A percentile compares a stretch with the other conserved stretches of the same genome.
Conservation (phyloP, 2,113 vertebrate species). For the Sminthopsis crassicaudata region DNA sequence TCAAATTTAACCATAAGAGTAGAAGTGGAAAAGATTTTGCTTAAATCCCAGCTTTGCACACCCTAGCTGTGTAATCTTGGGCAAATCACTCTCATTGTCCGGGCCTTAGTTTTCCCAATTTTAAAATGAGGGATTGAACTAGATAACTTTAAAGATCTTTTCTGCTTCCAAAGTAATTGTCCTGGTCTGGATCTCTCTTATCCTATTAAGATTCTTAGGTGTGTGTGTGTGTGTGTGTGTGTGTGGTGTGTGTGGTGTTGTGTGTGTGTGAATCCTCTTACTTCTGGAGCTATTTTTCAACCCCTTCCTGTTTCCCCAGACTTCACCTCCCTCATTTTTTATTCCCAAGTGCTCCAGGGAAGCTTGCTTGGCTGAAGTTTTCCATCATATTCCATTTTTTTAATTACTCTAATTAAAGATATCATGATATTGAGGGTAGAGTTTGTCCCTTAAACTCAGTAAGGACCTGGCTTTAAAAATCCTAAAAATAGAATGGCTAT, state of each 20-base stretch:
- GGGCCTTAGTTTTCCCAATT: background rate
- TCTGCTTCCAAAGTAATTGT: background rate
- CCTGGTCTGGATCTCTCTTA: background rate
- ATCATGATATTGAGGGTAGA: background rate
- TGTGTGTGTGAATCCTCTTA: background rate
- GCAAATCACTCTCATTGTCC: too few relatives aligned
- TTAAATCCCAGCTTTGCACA: too few relatives aligned
- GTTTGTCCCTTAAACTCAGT: background rate
- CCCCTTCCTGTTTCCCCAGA: background rate
- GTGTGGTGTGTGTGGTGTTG: too few relatives aligned
- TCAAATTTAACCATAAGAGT: too few relatives aligned
- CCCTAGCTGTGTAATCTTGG: too few relatives aligned
- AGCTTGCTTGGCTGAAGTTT: background rate
- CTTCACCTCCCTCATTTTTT: background rate
- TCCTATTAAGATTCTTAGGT: background rate
- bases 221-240: too few relatives aligned
- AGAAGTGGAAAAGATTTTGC: too few relatives aligned
- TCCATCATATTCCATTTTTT: background rate
- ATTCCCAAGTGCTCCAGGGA: background rate
- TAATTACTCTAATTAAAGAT: background rate
- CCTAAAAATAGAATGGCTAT: background rate
- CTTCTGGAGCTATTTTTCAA: background rate
- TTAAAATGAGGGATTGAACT: background rate
- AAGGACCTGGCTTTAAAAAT: background rate
- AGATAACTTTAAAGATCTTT: background rate